Evolutionary conservation across 1,140 invertebrate species (phyloP), one percentile per base, ranked within the genome.

Genomic region (Nomia melanderi): DNA sequence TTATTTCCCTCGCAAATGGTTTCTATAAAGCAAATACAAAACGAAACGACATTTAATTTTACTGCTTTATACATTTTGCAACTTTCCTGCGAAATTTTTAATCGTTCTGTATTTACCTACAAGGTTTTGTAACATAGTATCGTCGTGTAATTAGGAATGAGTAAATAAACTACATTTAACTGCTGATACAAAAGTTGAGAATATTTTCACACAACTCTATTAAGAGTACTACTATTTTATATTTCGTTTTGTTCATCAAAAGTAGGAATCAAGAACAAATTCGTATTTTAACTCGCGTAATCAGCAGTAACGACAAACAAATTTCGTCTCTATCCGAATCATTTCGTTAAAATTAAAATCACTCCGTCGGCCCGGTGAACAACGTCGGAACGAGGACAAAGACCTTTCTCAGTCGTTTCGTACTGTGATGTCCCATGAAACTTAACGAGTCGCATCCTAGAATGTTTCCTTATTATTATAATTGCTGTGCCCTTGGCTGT

Each of bases 401-500:
- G 33, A 54, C 63, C 56, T 47, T 67, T 44, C 56, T 53, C 1
- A 36, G 39, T 29, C 2, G 31, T 8, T 39, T 33, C 31, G 41
- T 14, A 3, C 14, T 17, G 8, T 33, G n/a, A 41, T 14, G 25
- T 17, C 11, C 50, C 50, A 41, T 47, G 53, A 67, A 75, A 53
- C 41, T 74, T 33, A 41, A 57, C 54, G 64, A 59, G 41, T 29
- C 53, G 29, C 1, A 14, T 1, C 23, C 23, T 6, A n/a, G 39
- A 75, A 69, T 29, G 36, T 67, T 69, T 66, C 64, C 36, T 59
- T 69, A 47, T 75, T 75, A 75, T 69, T 69, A 75, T 75, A 75
- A 75, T 75, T 69, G 54, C 64, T 23, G 14, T 23, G 17, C 8
- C 29, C 20, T 17, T 7, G 23, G 2, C 6, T n/a, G 63, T 27